phyloP scores from a whole-genome alignment of 2,113 vertebrate species.

The Coryphaenoides rupestris region DNA sequence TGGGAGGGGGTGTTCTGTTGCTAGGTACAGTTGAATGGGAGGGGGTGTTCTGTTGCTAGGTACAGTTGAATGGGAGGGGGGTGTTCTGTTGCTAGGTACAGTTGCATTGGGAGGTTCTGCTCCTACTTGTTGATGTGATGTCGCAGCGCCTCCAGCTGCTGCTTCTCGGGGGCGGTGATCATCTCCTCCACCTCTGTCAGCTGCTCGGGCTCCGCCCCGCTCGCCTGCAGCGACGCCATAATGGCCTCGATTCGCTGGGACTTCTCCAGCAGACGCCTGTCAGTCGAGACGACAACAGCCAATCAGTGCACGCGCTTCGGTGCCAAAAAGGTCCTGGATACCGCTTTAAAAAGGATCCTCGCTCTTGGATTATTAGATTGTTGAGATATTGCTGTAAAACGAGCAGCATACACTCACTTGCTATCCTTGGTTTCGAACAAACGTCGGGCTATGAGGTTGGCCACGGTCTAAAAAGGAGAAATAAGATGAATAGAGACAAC shows the following conservation, averaged over 20 bases:
- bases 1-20: no score
- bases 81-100: no score
- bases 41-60: no score
- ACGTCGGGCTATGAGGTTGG: constrained; percentile 88
- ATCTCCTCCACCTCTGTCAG: constrained; percentile 95
- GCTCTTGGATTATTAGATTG: no score
- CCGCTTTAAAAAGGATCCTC: no score
- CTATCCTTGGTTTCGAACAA: constrained; percentile 88
- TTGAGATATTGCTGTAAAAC: no score
- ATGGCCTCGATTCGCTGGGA: constrained; percentile 95
- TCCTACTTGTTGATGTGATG: constrained; percentile 89
- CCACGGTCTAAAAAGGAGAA: constrained; percentile 75
- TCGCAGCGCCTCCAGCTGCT: constrained; percentile 86
- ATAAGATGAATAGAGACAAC: background rate
- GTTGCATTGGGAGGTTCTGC: background rate
- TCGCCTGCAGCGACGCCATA: constrained; percentile 89
- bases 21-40: no score
- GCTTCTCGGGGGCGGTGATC: constrained; percentile 88
- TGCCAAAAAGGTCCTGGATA: no score
- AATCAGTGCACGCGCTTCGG: background rate
- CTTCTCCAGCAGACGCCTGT: constrained; percentile 90
- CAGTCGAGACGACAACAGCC: constrained; percentile 17
- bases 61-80: no score
- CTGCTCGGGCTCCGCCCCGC: constrained; percentile 81
- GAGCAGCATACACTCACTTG: constrained; percentile 77